Evolutionary conservation across 2,113 vertebrate genomes (phyloP), one percentile per base, ranked within the genome.

Genomic region (Sminthopsis crassicaudata): DNA sequence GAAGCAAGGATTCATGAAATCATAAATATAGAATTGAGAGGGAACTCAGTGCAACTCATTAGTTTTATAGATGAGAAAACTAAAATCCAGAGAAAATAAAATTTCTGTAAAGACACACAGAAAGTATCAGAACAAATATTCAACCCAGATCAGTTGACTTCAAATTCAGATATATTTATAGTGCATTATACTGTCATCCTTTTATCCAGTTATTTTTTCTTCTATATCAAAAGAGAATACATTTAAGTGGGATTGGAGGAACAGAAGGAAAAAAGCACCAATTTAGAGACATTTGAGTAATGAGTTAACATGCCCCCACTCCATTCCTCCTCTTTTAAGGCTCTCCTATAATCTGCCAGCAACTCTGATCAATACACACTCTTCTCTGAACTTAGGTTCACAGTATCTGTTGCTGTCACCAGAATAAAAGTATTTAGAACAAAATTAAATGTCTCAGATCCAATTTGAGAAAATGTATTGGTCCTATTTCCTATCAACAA

Each of bases 401-500:
- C 12, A 95, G 16, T 91, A 91, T 91, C 92, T 96, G 92, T 93
- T 97, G 90, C 23, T 90, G 5, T 90, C 95, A 0, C 46, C 95
- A 67, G 52, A 84, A 57, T 96, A 93, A 94, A 94, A 93, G 0
- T 0, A 10, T 46, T 25, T 19, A 94, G 90, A 93, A 92, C 96
- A 48, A 93, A 94, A 53, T 84, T 51, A 2, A 76, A 94, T 96
- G 36, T 76, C 36, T 76, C 67, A 98, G 50, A 88, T 1, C 0
- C 0, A 92, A 91, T 94, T 96, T 95, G 84, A 93, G 92, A 96
- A 98, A 97, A 92, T 95, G 91, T 95, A 92, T 52, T 95, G 97
- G 96, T 97, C 91, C 91, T 96, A 97, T 98, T 97, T 96, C 97
- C 97, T 98, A 96, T 97, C 95, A 96, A 98, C 97, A 97, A 97